Evolutionary conservation across 2,797 vertebrate genomes (phyloP), one percentile per base, ranked within the genome.

Genomic region (Eptatretus atami): DNA sequence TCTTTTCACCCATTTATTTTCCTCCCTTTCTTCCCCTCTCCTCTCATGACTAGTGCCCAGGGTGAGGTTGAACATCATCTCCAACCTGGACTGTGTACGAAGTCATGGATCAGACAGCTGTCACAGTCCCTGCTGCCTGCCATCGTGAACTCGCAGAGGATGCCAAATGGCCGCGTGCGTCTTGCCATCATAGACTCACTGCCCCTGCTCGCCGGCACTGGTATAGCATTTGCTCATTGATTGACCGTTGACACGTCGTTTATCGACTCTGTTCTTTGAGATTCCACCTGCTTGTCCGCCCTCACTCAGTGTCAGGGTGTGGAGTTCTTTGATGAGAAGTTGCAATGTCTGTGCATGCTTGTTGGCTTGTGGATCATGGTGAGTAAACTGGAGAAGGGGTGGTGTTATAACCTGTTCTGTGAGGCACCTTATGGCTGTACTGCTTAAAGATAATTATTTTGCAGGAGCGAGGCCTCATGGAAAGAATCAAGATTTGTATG

Each of bases 341-440:
- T 88, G 69, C n/a, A 86, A 88, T 75, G 83, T 53, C 76, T 88
- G 63, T 88, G 83, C 66, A 88, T 88, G 83, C 84, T 67, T 88
- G 83, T 67, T 88, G 84, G 84, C 81, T 88, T 15, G 83, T 86
- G 67, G 84, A 88, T 68, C 84, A 86, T 11, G 83, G 84, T 88
- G 77, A 77, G 80, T 15, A 1, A 44, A 44, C 31, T 44, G 12
- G n/a, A 1, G 15, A 19, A 53, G 10, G 44, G 3, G 8, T 11
- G 6, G 8, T 52, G 53, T 15, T 13, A 52, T 52, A 4, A 53
- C 2, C 1, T 44, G 31, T 44, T 44, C 31, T 44, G 31, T 44
- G 6, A 44, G 4, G 31, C 1, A 44, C 31, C 31, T 44, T 4
- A 5, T 44, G 31, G 31, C 31, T 44, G 4, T 44, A 44, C 31